Percentiles rank a stretch among this genome's conserved stretches.
phyloP scores from a whole-genome alignment of 2,888 invertebrate species.

The Chymomyza fuscimana region DNA sequence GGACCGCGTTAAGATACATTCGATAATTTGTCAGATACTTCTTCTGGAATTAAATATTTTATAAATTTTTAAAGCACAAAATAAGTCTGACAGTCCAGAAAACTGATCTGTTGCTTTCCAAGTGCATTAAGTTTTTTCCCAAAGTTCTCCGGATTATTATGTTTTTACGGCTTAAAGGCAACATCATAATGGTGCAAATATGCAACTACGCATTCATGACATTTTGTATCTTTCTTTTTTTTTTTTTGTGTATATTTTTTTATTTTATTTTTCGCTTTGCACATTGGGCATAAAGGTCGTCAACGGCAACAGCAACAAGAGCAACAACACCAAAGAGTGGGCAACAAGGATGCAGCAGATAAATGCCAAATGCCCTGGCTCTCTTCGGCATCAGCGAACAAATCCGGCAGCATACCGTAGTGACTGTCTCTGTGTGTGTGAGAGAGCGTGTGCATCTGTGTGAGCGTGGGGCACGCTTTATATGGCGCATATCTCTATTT shows the following conservation, averaged over 20 bases:
- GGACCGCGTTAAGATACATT: too few species aligned
- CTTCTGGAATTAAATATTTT: too few species aligned
- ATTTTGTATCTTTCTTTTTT: background rate
- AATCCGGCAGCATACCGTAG: conserved; percentile 21
- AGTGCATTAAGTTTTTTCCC: background rate
- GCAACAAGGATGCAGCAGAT: conserved; percentile 14
- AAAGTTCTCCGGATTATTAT: background rate
- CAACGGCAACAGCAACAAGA: conserved; percentile 23
- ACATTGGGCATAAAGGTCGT: conserved; percentile 40
- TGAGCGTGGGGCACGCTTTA: conserved; percentile 2
- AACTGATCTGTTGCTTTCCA: too few species aligned
- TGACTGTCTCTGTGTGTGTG: background rate
- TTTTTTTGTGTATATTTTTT: background rate
- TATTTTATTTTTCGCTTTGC: background rate
- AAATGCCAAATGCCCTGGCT: conserved; percentile 27
- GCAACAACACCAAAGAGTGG: conserved; percentile 27
- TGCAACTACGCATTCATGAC: background rate
- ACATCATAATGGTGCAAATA: conserved; percentile 44
- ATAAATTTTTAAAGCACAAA: too few species aligned
- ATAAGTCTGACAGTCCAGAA: too few species aligned
- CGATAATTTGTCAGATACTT: too few species aligned
- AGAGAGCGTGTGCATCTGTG: background rate
- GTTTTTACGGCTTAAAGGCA: conserved; percentile 13
- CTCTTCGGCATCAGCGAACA: conserved; percentile 5
- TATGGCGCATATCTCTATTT: conserved; percentile 29